phyloP scores from a whole-genome alignment of 1,140 invertebrate species.

The Brachionus calyciflorus region DNA sequence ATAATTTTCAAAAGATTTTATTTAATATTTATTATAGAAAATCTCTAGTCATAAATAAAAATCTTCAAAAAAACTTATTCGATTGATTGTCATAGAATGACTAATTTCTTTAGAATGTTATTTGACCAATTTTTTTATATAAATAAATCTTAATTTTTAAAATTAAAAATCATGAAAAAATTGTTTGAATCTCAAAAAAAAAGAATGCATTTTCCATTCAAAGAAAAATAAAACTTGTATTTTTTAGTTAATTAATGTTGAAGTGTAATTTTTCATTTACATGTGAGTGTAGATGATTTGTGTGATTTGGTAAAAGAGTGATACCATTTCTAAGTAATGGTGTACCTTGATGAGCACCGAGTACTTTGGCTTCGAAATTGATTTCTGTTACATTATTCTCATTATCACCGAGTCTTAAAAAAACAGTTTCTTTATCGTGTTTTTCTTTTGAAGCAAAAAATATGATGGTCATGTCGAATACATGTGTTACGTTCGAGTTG shows the following conservation, averaged over 20 bases:
- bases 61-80: too few relatives aligned
- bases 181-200: slow-evolving; percentile 14
- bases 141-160: too few relatives aligned
- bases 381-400: not conserved
- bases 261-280: slow-evolving; percentile 17
- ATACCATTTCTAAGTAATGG: slow-evolving; percentile 36
- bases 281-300: not conserved
- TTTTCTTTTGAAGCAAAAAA: slow-evolving; percentile 35
- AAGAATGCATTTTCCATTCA: not conserved
- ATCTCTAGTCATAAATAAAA: too few relatives aligned
- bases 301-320: slow-evolving; percentile 34
- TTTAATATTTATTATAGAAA: too few relatives aligned
- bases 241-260: slow-evolving; percentile 5
- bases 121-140: too few relatives aligned
- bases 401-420: not conserved
- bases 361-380: slow-evolving; percentile 37
- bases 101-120: too few relatives aligned
- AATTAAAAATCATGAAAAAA: too few relatives aligned
- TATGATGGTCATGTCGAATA: not conserved
- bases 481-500: not conserved
- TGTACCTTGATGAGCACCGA: slow-evolving; percentile 43
- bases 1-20: too few relatives aligned
- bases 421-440: slow-evolving; percentile 31
- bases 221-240: not conserved
- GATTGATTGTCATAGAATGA: too few relatives aligned